A percentile compares a stretch with the other conserved stretches of the same genome.
Evolutionary conservation across 2,797 vertebrate species (phyloP).

Genomic region (Anabacerthia variegaticeps): DNA sequence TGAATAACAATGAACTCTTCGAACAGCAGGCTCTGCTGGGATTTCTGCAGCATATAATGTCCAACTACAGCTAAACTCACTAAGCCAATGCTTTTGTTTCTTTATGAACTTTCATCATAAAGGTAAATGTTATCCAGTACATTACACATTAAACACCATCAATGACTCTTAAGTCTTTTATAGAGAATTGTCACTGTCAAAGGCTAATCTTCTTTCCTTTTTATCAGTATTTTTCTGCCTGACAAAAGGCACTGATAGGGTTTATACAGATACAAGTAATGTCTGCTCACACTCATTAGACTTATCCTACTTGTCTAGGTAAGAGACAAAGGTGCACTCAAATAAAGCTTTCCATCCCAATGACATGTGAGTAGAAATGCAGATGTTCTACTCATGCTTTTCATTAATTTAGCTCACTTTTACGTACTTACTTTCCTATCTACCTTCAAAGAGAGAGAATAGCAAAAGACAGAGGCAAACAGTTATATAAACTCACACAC

Average conservation of each 20-base stretch:
- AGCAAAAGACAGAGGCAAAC: constrained; percentile 25
- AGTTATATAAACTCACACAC: constrained; percentile 35
- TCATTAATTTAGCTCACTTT: constrained; percentile 66
- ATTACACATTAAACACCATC: constrained; percentile 46
- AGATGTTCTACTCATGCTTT: constrained; percentile 48
- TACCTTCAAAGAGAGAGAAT: constrained; percentile 38
- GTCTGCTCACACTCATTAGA: constrained; percentile 50
- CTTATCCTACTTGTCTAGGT: constrained; percentile 47
- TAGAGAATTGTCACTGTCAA: constrained; percentile 42
- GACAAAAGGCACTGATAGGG: constrained; percentile 26
- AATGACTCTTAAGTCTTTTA: constrained; percentile 26
- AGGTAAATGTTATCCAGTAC: constrained; percentile 46
- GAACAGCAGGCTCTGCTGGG: constrained; percentile 34
- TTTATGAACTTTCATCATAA: constrained; percentile 34
- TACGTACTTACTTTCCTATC: constrained; percentile 17
- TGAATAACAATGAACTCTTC: constrained; percentile 68
- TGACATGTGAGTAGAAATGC: constrained; percentile 28
- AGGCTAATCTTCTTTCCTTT: constrained; percentile 55
- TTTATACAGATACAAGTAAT: not conserved
- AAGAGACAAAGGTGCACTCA: constrained; percentile 53
- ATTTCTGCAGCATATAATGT: constrained; percentile 32
- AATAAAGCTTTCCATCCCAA: constrained; percentile 62
- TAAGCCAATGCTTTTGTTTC: constrained; percentile 49
- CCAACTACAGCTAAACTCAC: not conserved
- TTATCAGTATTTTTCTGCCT: constrained; percentile 51